A percentile compares a stretch with the other conserved stretches of the same genome.
Evolutionary conservation across 1,140 invertebrate species (phyloP).

Genomic region (Drosophila mauritiana): DNA sequence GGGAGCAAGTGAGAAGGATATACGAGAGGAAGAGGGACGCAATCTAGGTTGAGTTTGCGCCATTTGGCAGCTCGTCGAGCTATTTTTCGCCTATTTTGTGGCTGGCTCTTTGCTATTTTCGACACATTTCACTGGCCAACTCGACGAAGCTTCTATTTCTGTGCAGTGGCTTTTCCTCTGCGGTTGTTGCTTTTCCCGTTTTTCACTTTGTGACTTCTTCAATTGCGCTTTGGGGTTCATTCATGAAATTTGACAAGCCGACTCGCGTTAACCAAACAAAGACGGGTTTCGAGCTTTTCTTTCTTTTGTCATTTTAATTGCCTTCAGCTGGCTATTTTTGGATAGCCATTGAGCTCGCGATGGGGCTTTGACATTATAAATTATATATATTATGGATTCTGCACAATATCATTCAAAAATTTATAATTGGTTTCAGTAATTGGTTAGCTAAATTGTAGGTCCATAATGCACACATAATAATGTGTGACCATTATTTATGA

Average conservation of each 20-base stretch:
- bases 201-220: constrained; percentile 49
- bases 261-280: constrained; percentile 52
- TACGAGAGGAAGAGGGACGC: constrained; percentile 17
- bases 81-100: constrained; percentile 65
- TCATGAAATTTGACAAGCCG: constrained; percentile 76
- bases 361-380: constrained; percentile 15
- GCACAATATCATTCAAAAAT: too few relatives aligned
- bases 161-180: constrained; percentile 16
- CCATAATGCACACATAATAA: too few relatives aligned
- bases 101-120: constrained; percentile 56
- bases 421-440: too few relatives aligned
- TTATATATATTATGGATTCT: neutral
- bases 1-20: constrained; percentile 17
- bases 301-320: constrained; percentile 66
- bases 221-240: constrained; percentile 66
- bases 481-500: too few relatives aligned
- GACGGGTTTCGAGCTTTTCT: constrained; percentile 62
- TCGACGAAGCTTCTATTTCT: constrained; percentile 70
- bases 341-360: constrained; percentile 15
- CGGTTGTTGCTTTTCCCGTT: constrained; percentile 28
- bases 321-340: constrained; percentile 54
- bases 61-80: constrained; percentile 54
- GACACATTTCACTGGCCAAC: constrained; percentile 46
- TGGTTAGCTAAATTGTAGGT: too few relatives aligned
- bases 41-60: constrained; percentile 66